Evolutionary conservation across 2,797 vertebrate species (phyloP).

Genomic region (Rhabdomys pumilio): DNA sequence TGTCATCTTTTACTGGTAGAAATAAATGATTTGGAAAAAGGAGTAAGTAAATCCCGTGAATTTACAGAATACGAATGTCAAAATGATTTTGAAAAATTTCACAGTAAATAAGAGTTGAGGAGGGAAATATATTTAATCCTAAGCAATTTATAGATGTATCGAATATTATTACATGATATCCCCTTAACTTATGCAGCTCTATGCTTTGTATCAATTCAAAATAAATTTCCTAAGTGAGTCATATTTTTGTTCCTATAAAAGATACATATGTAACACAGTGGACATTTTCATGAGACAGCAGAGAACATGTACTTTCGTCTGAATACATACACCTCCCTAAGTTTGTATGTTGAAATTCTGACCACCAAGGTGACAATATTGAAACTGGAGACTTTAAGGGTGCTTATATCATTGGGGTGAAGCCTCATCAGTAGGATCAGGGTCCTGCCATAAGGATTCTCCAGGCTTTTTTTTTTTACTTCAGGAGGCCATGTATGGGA

Average conservation of each 20-base stretch:
- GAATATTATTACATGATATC: background rate
- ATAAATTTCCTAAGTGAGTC: background rate
- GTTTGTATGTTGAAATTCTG: background rate
- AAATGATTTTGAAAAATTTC: background rate
- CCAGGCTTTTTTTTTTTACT: no score
- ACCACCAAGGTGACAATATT: no score
- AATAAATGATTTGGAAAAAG: background rate
- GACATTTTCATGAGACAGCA: background rate
- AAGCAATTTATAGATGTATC: background rate
- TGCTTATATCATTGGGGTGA: background rate
- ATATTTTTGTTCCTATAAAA: background rate
- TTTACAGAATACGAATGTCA: background rate
- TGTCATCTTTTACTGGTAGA: background rate
- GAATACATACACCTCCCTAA: background rate
- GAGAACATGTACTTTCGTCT: background rate
- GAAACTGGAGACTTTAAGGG: background rate
- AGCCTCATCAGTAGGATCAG: background rate
- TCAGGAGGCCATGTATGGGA: fast-evolving
- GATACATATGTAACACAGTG: background rate
- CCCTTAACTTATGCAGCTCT: background rate
- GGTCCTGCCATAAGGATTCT: no score
- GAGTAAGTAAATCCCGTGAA: background rate
- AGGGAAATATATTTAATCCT: background rate
- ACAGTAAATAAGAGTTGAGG: background rate
- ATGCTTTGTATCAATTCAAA: background rate